A percentile compares a stretch with the other conserved stretches of the same genome.
Conservation (phyloP, 2,797 vertebrate genomes). For the Squalus acanthias region DNA sequence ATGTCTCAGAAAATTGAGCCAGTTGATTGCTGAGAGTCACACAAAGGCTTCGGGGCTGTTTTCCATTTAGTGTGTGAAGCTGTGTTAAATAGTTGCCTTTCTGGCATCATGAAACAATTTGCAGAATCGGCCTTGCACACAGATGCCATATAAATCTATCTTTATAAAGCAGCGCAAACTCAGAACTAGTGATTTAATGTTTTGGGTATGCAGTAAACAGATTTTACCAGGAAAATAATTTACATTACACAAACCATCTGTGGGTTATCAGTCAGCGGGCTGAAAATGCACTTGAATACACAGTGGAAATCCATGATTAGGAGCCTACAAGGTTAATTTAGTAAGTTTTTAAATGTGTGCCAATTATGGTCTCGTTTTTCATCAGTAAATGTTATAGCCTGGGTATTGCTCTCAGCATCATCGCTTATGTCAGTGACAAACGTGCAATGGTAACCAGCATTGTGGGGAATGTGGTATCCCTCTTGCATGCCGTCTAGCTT, state of each 20-base stretch:
- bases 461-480: background rate
- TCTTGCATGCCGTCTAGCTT: background rate
- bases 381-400: background rate
- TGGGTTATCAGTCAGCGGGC: background rate
- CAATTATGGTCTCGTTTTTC: background rate
- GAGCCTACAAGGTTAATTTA: background rate
- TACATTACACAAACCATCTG: slow-evolving; percentile 23
- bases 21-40: background rate
- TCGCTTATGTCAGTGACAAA: background rate
- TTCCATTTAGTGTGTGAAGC: too few species aligned
- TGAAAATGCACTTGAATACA: background rate
- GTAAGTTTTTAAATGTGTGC: background rate
- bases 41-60: background rate
- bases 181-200: background rate
- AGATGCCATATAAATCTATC: background rate
- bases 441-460: background rate
- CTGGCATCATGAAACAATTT: slow-evolving; percentile 7
- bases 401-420: background rate
- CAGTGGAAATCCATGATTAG: background rate
- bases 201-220: slow-evolving; percentile 24
- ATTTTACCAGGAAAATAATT: background rate
- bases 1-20: background rate
- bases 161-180: background rate
- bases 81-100: background rate
- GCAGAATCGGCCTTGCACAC: background rate